phyloP scores from a whole-genome alignment of 1,140 invertebrate species.

The Trichomalopsis sarcophagae region DNA sequence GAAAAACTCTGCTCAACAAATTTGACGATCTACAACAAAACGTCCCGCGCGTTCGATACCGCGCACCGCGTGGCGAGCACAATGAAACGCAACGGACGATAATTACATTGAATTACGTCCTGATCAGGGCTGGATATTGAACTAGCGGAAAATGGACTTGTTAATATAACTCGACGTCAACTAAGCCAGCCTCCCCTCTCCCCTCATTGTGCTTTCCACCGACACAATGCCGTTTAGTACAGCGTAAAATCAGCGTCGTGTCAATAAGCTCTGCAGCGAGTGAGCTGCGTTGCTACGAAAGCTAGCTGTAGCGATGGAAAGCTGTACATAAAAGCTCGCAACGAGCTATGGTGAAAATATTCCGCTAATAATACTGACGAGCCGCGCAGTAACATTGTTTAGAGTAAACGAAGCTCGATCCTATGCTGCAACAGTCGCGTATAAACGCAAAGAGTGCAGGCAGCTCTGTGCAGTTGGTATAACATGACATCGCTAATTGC shows the following conservation, averaged over 20 bases:
- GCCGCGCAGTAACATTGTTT: too few relatives aligned
- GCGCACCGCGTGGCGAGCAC: not conserved
- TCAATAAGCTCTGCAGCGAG: not conserved
- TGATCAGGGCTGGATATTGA: constrained; percentile 41
- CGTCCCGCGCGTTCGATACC: not conserved
- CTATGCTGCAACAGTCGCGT: too few relatives aligned
- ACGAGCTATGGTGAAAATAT: too few relatives aligned
- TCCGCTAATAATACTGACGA: too few relatives aligned
- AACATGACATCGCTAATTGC: too few relatives aligned
- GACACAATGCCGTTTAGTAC: not conserved
- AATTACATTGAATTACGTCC: constrained; percentile 47
- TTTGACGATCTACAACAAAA: constrained; percentile 2
- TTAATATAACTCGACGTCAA: constrained; percentile 38
- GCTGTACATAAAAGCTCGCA: too few relatives aligned
- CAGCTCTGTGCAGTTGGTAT: too few relatives aligned
- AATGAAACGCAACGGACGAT: constrained; percentile 4
- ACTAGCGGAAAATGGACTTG: constrained; percentile 42
- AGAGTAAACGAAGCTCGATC: too few relatives aligned
- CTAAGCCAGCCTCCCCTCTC: constrained; percentile 10
- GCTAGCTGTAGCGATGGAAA: too few relatives aligned
- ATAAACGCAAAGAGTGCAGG: too few relatives aligned
- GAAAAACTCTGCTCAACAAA: too few relatives aligned
- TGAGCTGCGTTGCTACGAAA: not conserved
- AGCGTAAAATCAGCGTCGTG: not conserved
- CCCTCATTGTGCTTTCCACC: constrained; percentile 15